Evolutionary conservation across 2,113 vertebrate species (phyloP).

Genomic region (Solenodon paradoxus): DNA sequence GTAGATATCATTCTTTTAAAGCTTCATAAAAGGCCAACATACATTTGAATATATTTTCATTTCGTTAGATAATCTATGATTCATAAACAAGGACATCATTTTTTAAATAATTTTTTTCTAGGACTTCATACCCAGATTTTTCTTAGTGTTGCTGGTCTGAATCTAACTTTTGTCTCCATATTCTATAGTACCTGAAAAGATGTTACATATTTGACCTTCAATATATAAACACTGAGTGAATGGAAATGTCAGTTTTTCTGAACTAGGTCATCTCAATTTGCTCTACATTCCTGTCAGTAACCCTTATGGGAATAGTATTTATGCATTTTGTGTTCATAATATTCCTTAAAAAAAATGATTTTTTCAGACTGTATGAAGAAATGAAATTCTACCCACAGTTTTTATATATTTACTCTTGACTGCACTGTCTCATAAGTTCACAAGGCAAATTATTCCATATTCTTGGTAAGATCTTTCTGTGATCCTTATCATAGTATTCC

Average conservation of each 20-base stretch:
- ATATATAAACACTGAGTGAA: background rate
- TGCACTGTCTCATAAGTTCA: background rate
- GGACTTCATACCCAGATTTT: no score
- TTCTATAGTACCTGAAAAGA: background rate
- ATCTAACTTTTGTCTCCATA: no score
- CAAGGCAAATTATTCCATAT: conserved; percentile 37
- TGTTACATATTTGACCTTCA: background rate
- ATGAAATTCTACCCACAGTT: background rate
- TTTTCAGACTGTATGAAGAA: background rate
- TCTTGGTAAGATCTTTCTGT: conserved; percentile 10
- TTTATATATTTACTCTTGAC: background rate
- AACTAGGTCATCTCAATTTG: background rate
- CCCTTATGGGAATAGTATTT: background rate
- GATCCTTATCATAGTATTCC: background rate
- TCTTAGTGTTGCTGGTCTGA: no score
- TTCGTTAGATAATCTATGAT: conserved; percentile 9
- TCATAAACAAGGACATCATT: no score
- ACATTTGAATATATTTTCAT: background rate
- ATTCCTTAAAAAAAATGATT: background rate
- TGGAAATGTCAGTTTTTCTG: background rate
- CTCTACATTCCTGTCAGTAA: background rate
- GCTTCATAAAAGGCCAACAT: background rate
- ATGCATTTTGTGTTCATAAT: background rate
- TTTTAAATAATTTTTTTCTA: no score
- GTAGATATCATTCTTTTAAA: background rate